phyloP scores from a whole-genome alignment of 2,113 vertebrate species.

The Heterochromis multidens region DNA sequence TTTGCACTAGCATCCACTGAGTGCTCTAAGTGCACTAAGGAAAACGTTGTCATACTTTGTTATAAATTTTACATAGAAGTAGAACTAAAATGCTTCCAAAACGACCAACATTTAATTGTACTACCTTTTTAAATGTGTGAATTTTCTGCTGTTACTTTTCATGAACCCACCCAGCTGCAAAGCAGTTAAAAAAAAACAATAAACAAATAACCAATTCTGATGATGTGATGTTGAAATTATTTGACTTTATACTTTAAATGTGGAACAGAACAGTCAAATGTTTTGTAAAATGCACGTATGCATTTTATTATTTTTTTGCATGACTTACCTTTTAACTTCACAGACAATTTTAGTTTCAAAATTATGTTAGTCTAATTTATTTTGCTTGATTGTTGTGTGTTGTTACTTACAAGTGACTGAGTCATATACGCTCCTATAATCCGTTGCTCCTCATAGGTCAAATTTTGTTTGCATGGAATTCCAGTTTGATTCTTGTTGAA shows the following conservation, averaged over 20 bases:
- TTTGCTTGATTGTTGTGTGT: not conserved
- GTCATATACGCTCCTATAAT: not conserved
- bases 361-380: too few species aligned
- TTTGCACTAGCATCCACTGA: not conserved
- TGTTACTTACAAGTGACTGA: constrained; percentile 8
- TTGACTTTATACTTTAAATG: too few species aligned
- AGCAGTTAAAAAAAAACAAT: too few species aligned
- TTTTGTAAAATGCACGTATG: too few species aligned
- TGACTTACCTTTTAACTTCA: too few species aligned
- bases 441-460: not conserved
- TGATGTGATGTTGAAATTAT: too few species aligned
- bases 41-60: not conserved
- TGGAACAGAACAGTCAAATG: too few species aligned
- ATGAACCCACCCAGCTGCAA: too few species aligned
- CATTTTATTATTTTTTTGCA: too few species aligned
- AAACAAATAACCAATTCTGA: too few species aligned
- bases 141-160: not conserved
- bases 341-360: too few species aligned
- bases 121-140: not conserved
- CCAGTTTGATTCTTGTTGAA: not conserved
- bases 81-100: not conserved
- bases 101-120: not conserved
- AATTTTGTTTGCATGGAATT: constrained; percentile 3
- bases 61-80: not conserved
- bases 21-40: not conserved